phyloP scores from a whole-genome alignment of 2,888 invertebrate genomes.

The Arge pagana region DNA sequence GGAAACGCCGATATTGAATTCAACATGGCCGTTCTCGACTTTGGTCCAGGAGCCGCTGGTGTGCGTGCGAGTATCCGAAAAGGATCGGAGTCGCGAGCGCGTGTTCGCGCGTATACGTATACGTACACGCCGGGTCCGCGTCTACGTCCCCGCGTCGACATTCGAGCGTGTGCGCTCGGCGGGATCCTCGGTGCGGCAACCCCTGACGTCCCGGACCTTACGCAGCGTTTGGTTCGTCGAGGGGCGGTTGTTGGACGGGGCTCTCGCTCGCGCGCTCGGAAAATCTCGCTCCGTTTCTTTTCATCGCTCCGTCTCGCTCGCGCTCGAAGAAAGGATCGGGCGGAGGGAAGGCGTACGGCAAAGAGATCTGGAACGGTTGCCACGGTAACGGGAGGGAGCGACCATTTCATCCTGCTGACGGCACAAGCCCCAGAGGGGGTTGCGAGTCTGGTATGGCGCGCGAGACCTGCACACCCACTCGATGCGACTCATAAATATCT shows the following conservation, averaged over 20 bases:
- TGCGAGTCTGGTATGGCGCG: constrained; percentile 25
- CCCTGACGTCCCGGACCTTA: no score
- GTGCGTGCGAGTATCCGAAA: background rate
- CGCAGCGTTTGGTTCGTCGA: no score
- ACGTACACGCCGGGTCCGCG: no score
- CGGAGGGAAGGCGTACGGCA: constrained; percentile 29
- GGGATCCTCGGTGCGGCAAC: no score
- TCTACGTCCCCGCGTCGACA: no score
- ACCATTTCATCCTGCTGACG: constrained; percentile 56
- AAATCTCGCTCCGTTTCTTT: no score
- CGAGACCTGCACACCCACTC: constrained; percentile 24
- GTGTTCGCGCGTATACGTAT: constrained; percentile 16
- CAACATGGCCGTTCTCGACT: constrained; percentile 55
- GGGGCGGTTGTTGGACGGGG: constrained; percentile 18
- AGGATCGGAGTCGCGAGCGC: constrained; percentile 5
- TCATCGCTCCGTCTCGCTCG: constrained; percentile 31
- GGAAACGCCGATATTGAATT: constrained; percentile 57
- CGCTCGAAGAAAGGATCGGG: constrained; percentile 34
- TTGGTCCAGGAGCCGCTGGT: constrained; percentile 10
- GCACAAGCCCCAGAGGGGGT: constrained; percentile 46
- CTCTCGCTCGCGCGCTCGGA: no score
- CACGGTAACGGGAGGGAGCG: constrained; percentile 53
- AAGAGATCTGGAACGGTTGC: constrained; percentile 46
- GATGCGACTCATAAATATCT: constrained; percentile 19
- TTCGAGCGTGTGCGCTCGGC: no score